Percentiles rank a stretch among this genome's conserved stretches.
These are phyloP conservation scores for Crotophaga sulcirostris DNA, from an alignment of 2,113 vertebrate species.

Conservation along the genomic window DNA sequence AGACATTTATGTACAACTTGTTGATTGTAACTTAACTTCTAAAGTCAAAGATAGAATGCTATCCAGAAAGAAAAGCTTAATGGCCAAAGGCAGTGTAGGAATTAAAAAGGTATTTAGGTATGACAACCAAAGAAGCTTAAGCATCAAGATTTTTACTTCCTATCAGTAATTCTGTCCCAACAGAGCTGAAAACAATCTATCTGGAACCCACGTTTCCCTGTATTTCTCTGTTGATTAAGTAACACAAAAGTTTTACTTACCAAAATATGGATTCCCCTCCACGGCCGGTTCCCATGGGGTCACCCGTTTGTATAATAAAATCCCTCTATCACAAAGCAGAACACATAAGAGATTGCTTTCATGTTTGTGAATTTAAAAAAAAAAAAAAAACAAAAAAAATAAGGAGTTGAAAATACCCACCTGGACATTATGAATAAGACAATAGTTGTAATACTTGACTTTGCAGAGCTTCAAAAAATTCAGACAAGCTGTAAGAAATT, in stretches of 20 bases:
- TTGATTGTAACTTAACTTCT: neutral
- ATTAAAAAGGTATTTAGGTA: neutral
- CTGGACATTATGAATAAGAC: constrained; percentile 96
- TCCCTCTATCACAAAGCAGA: constrained; percentile 81
- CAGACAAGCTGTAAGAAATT: constrained; percentile 83
- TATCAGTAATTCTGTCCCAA: neutral
- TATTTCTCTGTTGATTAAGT: neutral
- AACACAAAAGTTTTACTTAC: constrained; percentile 71
- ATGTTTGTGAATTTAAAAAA: neutral
- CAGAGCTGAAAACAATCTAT: neutral
- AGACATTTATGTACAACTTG: neutral
- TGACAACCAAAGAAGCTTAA: neutral
- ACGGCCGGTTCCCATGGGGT: constrained; percentile 92
- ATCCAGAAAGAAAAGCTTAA: neutral
- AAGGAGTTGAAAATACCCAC: constrained; percentile 69
- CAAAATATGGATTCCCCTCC: constrained; percentile 94
- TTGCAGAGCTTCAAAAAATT: constrained; percentile 98
- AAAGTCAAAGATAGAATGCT: neutral
- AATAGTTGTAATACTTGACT: constrained; percentile 97
- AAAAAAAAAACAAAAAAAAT: neutral
- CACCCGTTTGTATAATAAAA: constrained; percentile 95
- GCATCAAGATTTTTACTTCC: neutral
- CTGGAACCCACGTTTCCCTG: neutral
- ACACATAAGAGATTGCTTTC: neutral
- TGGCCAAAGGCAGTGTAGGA: rapidly evolving